phyloP scores from a whole-genome alignment of 2,888 invertebrate species.

The Polylopha cassiicola region DNA sequence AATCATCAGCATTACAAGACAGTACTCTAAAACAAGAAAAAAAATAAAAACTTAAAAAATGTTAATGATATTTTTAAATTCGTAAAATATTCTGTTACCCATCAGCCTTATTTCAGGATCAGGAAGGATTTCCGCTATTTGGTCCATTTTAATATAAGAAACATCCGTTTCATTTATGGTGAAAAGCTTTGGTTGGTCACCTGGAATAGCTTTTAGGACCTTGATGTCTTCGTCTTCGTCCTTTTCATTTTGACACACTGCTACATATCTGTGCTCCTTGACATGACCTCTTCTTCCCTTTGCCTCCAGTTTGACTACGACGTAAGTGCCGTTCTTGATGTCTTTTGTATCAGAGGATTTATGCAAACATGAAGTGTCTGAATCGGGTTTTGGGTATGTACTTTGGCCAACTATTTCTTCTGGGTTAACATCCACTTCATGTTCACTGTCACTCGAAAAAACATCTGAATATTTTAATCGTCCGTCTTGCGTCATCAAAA shows the following conservation, averaged over 20 bases:
- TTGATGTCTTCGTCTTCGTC: neutral
- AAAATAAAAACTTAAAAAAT: constrained; percentile 1
- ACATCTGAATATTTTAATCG: constrained; percentile 2
- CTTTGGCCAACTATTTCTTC: constrained; percentile 2
- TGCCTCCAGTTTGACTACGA: constrained; percentile 1
- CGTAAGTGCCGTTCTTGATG: constrained; percentile 1
- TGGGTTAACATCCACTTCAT: constrained; percentile 3
- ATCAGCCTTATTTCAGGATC: constrained; percentile 2
- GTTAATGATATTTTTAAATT: constrained; percentile 3
- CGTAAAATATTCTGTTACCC: constrained; percentile 2
- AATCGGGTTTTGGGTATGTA: constrained; percentile 1
- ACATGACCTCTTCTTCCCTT: constrained; percentile 1
- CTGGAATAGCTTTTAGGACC: constrained; percentile 1
- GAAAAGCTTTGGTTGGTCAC: constrained; percentile 1
- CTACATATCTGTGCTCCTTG: constrained; percentile 3
- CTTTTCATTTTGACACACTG: constrained; percentile 2
- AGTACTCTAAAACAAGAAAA: neutral
- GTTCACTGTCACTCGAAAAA: constrained; percentile 3
- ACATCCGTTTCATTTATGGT: constrained; percentile 3
- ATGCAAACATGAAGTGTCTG: constrained; percentile 3
- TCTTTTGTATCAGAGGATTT: constrained; percentile 2
- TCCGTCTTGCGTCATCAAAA: constrained; percentile 2
- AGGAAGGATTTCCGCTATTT: constrained; percentile 2
- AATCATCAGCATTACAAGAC: neutral
- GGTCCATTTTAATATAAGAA: constrained; percentile 3